A percentile compares a stretch with the other conserved stretches of the same genome.
Evolutionary conservation across 2,888 invertebrate species (phyloP).

Genomic region (Quadroppia sp.): DNA sequence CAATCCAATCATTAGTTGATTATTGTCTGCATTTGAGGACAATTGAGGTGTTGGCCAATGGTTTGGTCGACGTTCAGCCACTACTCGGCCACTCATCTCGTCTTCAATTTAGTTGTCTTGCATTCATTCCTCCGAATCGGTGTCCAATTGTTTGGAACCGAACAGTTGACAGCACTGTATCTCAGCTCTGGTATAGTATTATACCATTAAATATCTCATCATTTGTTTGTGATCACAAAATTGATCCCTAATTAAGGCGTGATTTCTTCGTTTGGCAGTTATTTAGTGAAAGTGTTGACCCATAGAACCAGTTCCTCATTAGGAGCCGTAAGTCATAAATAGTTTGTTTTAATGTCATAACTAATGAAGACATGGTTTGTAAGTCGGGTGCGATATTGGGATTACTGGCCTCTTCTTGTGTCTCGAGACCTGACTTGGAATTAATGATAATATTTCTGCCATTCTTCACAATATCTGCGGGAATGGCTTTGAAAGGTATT

Average conservation of each 20-base stretch:
- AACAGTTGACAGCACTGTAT: constrained; percentile 88
- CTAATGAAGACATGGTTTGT: constrained; percentile 46
- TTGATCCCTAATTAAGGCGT: constrained; percentile 59
- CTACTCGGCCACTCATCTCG: constrained; percentile 75
- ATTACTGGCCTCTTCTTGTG: constrained; percentile 78
- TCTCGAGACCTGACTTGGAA: constrained; percentile 79
- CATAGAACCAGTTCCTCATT: constrained; percentile 72
- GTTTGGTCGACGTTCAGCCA: constrained; percentile 92
- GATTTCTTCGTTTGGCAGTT: constrained; percentile 77
- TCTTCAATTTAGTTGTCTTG: constrained; percentile 93
- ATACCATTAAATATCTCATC: constrained; percentile 17
- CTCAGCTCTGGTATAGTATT: constrained; percentile 64
- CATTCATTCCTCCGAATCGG: constrained; percentile 62
- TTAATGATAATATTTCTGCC: constrained; percentile 86
- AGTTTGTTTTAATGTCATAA: constrained; percentile 27
- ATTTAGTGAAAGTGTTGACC: constrained; percentile 68
- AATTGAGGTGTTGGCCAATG: constrained; percentile 71
- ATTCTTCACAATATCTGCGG: constrained; percentile 80
- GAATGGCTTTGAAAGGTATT: constrained; percentile 73
- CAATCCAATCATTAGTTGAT: constrained; percentile 50
- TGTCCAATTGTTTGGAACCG: constrained; percentile 71
- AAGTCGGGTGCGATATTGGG: constrained; percentile 95
- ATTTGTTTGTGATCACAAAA: constrained; percentile 39
- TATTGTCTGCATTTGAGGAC: constrained; percentile 26
- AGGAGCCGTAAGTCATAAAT: constrained; percentile 72